Evolutionary conservation across 1,140 invertebrate species (phyloP), one percentile per base, ranked within the genome.

Genomic region (Drosophila paulistorum): DNA sequence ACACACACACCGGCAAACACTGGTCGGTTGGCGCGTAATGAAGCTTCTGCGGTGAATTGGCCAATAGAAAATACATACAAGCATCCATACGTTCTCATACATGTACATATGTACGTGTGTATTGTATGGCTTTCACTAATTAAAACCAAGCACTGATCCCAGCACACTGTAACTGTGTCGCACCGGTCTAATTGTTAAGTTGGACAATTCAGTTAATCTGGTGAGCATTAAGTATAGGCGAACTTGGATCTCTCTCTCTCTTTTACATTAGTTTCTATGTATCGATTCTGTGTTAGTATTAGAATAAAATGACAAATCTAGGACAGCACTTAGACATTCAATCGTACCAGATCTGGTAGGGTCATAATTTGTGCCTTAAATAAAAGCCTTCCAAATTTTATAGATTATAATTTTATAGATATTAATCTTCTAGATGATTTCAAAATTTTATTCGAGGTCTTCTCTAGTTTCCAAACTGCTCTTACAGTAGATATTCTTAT

Each of bases 21-120:
- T 33, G 63, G 64, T 61, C 57, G 62, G 42, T 55, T 54, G 48
- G 64, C 59, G 41, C 71, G 70, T 82, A 74, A 82, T 82, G 86
- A 90, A 85, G 81, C 80, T 77, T 74, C 89, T 91, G 89, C 68
- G 66, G 69, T 91, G 71, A 91, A 91, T 91, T 91, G 89, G 89
- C 76, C 81, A 85, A 91, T 91, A 80, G 83, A 78, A 85, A 82
- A 77, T 77, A 81, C 68, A 70, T 74, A 79, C 57, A 33, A 4
- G 39, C n/a, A 30, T 20, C 11, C 26, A 2, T 51, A 17, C 17
- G 23, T 48, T 17, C 30, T 30, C 30, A 30, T 14, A 2, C 6
- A 30, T 14, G 2, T 45, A 45, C 3, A n/a, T 20, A 11, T 51
- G 17, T 20, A 11, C 23, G 17, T 51, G 11, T 51, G 45, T 51